phyloP scores from a whole-genome alignment of 2,888 invertebrate species.

The Bhutanitis thaidina region DNA sequence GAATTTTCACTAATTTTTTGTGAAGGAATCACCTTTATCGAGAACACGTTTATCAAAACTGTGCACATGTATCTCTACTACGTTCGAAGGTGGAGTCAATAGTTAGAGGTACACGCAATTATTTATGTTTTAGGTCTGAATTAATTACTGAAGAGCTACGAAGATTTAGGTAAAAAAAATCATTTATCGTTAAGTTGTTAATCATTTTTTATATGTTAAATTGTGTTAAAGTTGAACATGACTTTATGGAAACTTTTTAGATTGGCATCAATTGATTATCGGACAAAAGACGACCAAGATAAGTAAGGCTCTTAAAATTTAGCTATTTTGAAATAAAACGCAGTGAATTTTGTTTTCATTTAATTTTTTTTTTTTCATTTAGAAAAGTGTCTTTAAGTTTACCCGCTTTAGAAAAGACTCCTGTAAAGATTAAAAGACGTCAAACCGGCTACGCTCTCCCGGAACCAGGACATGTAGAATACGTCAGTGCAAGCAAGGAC shows the following conservation, averaged over 20 bases:
- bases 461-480: slow-evolving; percentile 36
- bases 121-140: slow-evolving; percentile 37
- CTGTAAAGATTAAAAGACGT: slow-evolving; percentile 43
- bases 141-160: slow-evolving; percentile 43
- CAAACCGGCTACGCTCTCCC: slow-evolving; percentile 50
- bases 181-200: too few relatives aligned
- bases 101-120: background rate
- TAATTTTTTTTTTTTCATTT: slow-evolving; percentile 24
- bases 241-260: slow-evolving; percentile 1
- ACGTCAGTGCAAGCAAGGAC: slow-evolving; percentile 26
- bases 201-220: too few relatives aligned
- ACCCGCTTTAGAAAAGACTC: slow-evolving; percentile 26
- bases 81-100: too few relatives aligned
- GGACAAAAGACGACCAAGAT: slow-evolving; percentile 25
- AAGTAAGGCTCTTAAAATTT: slow-evolving; percentile 39
- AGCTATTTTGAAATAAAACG: too few relatives aligned
- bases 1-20: too few relatives aligned
- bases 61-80: too few relatives aligned
- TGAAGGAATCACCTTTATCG: too few relatives aligned
- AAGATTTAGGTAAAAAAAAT: slow-evolving; percentile 36
- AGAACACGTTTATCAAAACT: too few relatives aligned
- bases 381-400: slow-evolving; percentile 51
- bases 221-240: background rate
- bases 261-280: slow-evolving; percentile 31
- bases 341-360: background rate